Evolutionary conservation across 2,113 vertebrate genomes (phyloP), one percentile per base, ranked within the genome.

Genomic region (Chauna torquata): DNA sequence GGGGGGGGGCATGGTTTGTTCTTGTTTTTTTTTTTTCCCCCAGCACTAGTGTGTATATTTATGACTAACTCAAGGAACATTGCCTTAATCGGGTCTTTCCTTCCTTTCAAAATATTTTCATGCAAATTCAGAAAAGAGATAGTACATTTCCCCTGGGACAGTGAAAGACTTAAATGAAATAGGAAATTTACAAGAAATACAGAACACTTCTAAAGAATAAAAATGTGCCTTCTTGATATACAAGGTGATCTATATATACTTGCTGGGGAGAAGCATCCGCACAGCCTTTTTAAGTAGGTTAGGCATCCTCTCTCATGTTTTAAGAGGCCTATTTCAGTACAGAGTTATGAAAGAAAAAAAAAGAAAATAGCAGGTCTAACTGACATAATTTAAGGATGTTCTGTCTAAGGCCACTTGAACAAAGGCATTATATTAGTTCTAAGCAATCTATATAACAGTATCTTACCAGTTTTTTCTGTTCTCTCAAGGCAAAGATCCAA

Each of bases 21-120:
- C n/a, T 9, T 42, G 38, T 19, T 65, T 52, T 12, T 52, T 65
- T 42, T 65, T 28, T n/a, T n/a, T n/a, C n/a, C n/a, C n/a, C 62
- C 62, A 69, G 34, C 72, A 17, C 40, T 34, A n/a, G 8, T 34
- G 38, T 66, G 54, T 61, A 17, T 88, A 36, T 83, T 75, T 88
- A 81, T 52, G 76, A 86, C 23, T 50, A 44, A 77, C 66, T 89
- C 50, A 94, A 91, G 79, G 57, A 96, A 91, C n/a, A 9, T 12
- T 94, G 81, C 75, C 70, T 86, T 91, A 84, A 91, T 72, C 5
- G 6, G 69, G 49, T 65, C 88, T 87, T 82, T 82, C 69, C 57
- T 82, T 44, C 30, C 80, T 92, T 89, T 94, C 88, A 86, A 86
- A 93, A 94, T 94, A 96, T 92, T 88, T 96, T 84, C 57, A 87